These are phyloP conservation scores for Toxostoma redivivum DNA, from an alignment of 2,113 vertebrate species.

Conservation along the genomic window DNA sequence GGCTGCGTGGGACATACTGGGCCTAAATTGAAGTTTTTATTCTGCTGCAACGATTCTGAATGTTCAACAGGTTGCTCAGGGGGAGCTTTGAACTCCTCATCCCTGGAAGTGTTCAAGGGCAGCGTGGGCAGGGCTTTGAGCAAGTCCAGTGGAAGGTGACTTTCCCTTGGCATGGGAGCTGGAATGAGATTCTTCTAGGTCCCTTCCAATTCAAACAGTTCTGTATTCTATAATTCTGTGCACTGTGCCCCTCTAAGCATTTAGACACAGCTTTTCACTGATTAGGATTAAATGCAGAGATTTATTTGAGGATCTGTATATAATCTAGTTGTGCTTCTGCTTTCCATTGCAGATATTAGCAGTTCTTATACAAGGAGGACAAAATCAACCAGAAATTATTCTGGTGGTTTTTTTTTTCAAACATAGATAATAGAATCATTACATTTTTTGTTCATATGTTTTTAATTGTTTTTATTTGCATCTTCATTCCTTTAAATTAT, in stretches of 20 bases:
- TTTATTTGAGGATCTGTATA: not conserved
- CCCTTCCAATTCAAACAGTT: not conserved
- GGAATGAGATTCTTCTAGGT: not conserved
- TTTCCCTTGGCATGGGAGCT: not conserved
- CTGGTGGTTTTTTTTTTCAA: not conserved
- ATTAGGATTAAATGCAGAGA: not conserved
- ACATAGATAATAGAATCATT: not conserved
- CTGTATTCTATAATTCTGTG: not conserved
- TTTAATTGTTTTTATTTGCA: not conserved
- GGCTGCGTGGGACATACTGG: not conserved
- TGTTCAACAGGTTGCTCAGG: no score
- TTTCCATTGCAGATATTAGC: not conserved
- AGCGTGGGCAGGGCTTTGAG: not conserved
- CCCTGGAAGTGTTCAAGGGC: not conserved
- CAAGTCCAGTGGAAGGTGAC: not conserved
- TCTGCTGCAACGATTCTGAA: rapidly evolving
- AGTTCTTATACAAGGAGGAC: not conserved
- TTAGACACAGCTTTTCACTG: not conserved
- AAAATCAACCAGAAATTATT: not conserved
- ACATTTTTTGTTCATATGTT: not conserved
- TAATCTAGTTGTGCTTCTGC: not conserved
- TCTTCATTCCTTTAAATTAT: not conserved
- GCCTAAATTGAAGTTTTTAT: not conserved
- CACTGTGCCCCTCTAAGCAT: not conserved
- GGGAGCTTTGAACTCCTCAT: not conserved